Conservation (phyloP, 1,140 invertebrate species). For the Cyclargus thomasi region DNA sequence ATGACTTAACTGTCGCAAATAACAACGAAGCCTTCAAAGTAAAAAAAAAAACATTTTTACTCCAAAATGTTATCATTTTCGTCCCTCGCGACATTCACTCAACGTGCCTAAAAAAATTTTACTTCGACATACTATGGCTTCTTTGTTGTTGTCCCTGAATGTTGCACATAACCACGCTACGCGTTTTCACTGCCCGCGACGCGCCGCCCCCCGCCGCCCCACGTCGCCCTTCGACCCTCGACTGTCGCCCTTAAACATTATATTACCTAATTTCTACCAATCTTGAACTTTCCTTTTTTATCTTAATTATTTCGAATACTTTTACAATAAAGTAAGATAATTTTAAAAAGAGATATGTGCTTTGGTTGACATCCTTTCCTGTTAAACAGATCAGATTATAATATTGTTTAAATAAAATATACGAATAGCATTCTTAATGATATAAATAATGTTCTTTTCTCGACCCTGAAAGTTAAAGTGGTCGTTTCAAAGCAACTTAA, state of each 20-base stretch:
- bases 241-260: not conserved
- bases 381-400: no score
- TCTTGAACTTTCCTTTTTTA: slow-evolving; percentile 23
- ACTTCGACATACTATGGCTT: not conserved
- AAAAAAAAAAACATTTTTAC: not conserved
- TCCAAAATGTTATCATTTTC: no score
- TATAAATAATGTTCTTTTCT: no score
- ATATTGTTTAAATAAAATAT: not conserved
- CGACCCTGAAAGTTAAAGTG: no score
- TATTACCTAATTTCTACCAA: slow-evolving; percentile 7
- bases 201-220: slow-evolving; percentile 35
- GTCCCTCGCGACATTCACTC: no score
- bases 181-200: slow-evolving; percentile 38
- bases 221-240: not conserved
- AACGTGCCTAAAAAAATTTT: not conserved
- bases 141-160: not conserved
- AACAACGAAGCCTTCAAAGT: not conserved
- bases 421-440: not conserved
- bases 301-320: not conserved
- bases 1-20: not conserved
- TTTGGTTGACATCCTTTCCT: no score
- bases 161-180: slow-evolving; percentile 31
- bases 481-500: not conserved
- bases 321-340: not conserved
- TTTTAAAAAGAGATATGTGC: not conserved